These are phyloP conservation scores for Zygaena filipendulae DNA, from an alignment of 2,888 invertebrate genomes.

Conservation along the genomic window DNA sequence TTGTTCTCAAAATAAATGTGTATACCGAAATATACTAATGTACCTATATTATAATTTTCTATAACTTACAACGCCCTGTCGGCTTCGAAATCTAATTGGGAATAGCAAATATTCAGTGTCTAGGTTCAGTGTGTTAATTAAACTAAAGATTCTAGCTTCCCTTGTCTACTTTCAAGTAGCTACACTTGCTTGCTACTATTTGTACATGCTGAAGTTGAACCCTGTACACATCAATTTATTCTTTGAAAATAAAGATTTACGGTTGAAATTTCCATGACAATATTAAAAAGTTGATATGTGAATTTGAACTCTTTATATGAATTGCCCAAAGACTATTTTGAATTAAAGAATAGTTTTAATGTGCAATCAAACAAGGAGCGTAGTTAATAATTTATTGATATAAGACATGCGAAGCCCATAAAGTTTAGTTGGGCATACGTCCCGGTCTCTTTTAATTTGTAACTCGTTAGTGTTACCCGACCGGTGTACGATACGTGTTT, in stretches of 20 bases:
- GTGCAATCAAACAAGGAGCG: constrained; percentile 62
- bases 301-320: constrained; percentile 42
- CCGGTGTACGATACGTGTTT: constrained; percentile 27
- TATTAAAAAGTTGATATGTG: no score
- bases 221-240: constrained; percentile 37
- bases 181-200: constrained; percentile 21
- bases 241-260: constrained; percentile 38
- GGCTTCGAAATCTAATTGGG: constrained; percentile 51
- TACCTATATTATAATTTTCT: no score
- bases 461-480: constrained; percentile 57
- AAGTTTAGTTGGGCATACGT: constrained; percentile 65
- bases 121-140: constrained; percentile 60
- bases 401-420: constrained; percentile 68
- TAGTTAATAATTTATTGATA: constrained; percentile 68
- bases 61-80: no score
- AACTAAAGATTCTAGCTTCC: constrained; percentile 57
- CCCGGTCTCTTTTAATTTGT: constrained; percentile 65
- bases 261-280: constrained; percentile 44
- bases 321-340: constrained; percentile 41
- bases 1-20: no score
- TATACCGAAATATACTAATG: no score
- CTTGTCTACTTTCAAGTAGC: constrained; percentile 40
- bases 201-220: constrained; percentile 37
- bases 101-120: constrained; percentile 45
- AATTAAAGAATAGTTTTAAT: constrained; percentile 41